A percentile compares a stretch with the other conserved stretches of the same genome.
These are phyloP conservation scores for Vireo altiloquus DNA, from an alignment of 2,113 vertebrate genomes.

Conservation along the genomic window DNA sequence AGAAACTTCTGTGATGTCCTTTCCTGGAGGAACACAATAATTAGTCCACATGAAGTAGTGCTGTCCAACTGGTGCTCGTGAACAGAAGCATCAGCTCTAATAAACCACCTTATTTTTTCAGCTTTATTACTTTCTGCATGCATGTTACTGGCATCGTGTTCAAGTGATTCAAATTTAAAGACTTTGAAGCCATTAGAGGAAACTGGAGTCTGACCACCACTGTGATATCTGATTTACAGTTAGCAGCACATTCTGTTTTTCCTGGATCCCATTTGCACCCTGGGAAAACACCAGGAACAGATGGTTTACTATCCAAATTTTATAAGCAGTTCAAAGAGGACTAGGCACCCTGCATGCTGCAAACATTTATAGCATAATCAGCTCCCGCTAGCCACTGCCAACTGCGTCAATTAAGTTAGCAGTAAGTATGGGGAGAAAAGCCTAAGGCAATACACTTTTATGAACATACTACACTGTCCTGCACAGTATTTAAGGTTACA, in stretches of 20 bases:
- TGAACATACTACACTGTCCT: background rate
- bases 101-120: background rate
- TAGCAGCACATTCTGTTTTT: conserved; percentile 30
- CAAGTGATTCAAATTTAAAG: conserved; percentile 16
- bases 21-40: background rate
- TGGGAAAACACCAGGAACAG: conserved; percentile 45
- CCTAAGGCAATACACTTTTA: background rate
- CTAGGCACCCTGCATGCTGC: background rate
- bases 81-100: background rate
- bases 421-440: background rate
- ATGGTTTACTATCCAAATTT: conserved; percentile 20
- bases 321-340: background rate
- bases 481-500: background rate
- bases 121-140: background rate
- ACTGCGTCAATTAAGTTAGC: background rate
- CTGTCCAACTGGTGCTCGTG: background rate
- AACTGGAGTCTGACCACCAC: background rate
- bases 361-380: background rate
- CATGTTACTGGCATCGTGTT: background rate
- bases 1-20: background rate
- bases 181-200: background rate
- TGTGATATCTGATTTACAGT: conserved; percentile 10
- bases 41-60: background rate
- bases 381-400: background rate
- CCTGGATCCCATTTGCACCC: conserved; percentile 1